A percentile compares a stretch with the other conserved stretches of the same genome.
Conservation (phyloP, 2,113 vertebrate species). For the Paradoxurus hermaphroditus region DNA sequence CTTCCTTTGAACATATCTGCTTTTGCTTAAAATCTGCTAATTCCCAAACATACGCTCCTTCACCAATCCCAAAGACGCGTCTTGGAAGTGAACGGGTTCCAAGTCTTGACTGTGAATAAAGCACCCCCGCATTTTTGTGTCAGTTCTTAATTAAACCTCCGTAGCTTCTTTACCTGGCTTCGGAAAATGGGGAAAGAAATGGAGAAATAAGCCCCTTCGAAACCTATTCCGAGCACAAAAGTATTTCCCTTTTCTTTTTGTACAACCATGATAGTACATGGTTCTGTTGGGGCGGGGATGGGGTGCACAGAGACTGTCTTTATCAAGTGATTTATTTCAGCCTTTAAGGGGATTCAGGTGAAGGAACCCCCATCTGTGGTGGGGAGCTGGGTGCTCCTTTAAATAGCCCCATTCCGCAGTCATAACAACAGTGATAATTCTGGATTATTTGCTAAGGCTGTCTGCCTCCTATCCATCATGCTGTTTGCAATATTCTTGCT, state of each 20-base stretch:
- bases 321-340: slow-evolving; percentile 2
- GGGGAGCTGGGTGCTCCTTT: neutral
- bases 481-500: slow-evolving; percentile 50
- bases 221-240: slow-evolving; percentile 6
- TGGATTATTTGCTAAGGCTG: slow-evolving; percentile 31
- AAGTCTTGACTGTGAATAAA: slow-evolving; percentile 49
- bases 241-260: neutral
- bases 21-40: slow-evolving; percentile 57
- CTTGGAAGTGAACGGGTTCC: slow-evolving; percentile 54
- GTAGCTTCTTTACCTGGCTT: slow-evolving; percentile 12
- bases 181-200: neutral
- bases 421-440: neutral
- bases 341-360: slow-evolving; percentile 29
- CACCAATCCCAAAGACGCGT: slow-evolving; percentile 54
- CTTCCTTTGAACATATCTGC: slow-evolving; percentile 33
- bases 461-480: neutral
- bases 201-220: neutral
- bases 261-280: neutral
- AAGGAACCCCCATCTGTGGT: slow-evolving; percentile 51
- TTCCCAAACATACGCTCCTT: slow-evolving; percentile 65
- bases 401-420: neutral
- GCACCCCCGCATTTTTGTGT: slow-evolving; percentile 1
- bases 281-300: neutral
- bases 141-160: slow-evolving; percentile 50
- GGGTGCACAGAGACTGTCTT: neutral